Conservation (phyloP, 2,113 vertebrate species). For the Motacilla tschutschensis region DNA sequence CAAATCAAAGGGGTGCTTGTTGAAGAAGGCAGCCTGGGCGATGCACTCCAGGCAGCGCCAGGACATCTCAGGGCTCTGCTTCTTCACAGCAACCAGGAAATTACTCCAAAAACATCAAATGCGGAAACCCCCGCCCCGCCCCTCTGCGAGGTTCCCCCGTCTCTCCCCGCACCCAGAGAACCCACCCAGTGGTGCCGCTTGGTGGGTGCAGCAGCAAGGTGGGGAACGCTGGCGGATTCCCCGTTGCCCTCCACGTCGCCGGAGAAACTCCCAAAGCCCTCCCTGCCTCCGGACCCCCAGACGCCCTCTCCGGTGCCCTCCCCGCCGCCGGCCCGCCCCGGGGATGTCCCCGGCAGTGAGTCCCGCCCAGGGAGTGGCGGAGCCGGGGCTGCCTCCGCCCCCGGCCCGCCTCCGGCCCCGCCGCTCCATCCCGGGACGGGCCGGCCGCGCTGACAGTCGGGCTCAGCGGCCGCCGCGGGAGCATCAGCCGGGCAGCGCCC, state of each 20-base stretch:
- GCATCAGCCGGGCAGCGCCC: not conserved
- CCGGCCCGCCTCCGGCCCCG: not conserved
- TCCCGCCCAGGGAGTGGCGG: not conserved
- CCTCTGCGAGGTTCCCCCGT: not conserved
- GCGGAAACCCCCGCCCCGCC: not conserved
- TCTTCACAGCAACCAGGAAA: not conserved
- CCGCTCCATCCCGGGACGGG: not conserved
- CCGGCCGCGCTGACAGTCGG: not conserved
- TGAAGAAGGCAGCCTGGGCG: not conserved
- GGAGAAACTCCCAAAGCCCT: rapidly evolving
- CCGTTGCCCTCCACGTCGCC: not conserved
- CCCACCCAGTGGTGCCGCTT: not conserved
- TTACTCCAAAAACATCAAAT: not conserved
- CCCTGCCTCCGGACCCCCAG: not conserved
- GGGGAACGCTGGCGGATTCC: rapidly evolving
- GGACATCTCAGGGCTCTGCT: not conserved
- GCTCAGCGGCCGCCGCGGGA: not conserved
- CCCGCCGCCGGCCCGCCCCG: not conserved
- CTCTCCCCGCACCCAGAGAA: not conserved
- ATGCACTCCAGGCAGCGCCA: not conserved
- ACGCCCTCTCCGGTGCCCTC: not conserved
- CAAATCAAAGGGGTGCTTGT: too few relatives aligned
- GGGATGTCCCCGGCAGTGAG: not conserved
- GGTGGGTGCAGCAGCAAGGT: not conserved
- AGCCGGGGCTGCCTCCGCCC: not conserved